Base-by-base conservation (phyloP, 2,888 invertebrate genomes). In the Plagiodera versicolora region DNA sequence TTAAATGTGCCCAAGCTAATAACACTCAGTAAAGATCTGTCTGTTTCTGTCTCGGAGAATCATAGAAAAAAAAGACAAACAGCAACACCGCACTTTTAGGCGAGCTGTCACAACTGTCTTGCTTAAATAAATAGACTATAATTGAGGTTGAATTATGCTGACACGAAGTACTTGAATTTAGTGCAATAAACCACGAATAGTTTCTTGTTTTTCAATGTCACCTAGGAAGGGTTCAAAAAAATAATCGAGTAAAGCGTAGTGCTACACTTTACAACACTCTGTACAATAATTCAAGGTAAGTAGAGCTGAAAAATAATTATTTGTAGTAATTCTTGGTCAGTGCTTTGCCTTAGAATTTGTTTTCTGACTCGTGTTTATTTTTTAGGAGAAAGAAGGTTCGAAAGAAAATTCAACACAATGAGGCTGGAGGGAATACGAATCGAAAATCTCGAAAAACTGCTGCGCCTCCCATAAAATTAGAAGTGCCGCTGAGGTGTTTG, bases 401-500 rank as follows among this genome's bases (percentile, higher is more conserved):
- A 14, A 51, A 17, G 17, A 44, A 18, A 11, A 14, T 16, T 2
- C 24, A 20, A 3, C 28, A 35, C 48, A 48, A 32, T 19, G 35
- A n/a, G 19, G 32, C 19, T 32, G 45, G 28, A 9, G n/a, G 47
- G 20, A 54, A 45, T n/a, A 62, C 6, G 24, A 24, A 24, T 24
- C 3, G 24, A 24, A 24, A 52, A 44, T 10, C 35, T 4, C 28
- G 16, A 56, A 60, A 48, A 24, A 20, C 30, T n/a, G 45, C 57
- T 3, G 46, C 58, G 2, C 56, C 56, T 8, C 67, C 68, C 1
- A 16, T 67, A 9, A 61, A 67, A 47, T 56, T 67, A 2, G 65
- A 67, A 51, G 68, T 67, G 8, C 78, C 81, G 5, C 82, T 84
- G 44, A 79, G 81, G 44, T 85, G 85, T 60, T 81, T 81, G 49